phyloP scores from a whole-genome alignment of 2,113 vertebrate species.

The Istiophorus platypterus region DNA sequence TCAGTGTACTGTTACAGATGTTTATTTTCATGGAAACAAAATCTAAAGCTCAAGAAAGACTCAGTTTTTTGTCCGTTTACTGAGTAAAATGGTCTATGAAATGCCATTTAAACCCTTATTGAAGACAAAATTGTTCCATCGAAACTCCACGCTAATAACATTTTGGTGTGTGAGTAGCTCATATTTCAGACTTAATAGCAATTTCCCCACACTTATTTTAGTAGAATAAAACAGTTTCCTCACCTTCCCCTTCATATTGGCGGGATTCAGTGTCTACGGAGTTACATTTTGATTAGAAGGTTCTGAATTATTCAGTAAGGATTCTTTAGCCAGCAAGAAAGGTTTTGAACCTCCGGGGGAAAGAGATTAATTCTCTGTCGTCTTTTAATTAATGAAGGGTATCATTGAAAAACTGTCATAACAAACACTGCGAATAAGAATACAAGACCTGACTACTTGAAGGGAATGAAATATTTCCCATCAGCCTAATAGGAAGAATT shows the following conservation, averaged over 20 bases:
- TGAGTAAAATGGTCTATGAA: constrained; percentile 6
- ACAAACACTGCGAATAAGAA: too few relatives aligned
- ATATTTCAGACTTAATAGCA: constrained; percentile 41
- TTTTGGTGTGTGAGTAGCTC: constrained; percentile 32
- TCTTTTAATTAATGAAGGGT: too few relatives aligned
- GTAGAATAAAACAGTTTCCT: constrained; percentile 4
- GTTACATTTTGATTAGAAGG: constrained; percentile 13
- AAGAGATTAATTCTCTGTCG: too few relatives aligned
- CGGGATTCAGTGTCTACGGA: background rate
- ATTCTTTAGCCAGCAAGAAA: background rate
- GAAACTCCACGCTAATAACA: constrained; percentile 36
- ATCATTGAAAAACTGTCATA: too few relatives aligned
- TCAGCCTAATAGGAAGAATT: background rate
- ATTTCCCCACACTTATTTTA: constrained; percentile 30
- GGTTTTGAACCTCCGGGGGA: too few relatives aligned
- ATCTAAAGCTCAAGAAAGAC: background rate
- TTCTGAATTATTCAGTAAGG: background rate
- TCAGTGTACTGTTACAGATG: background rate
- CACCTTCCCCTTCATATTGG: constrained; percentile 17
- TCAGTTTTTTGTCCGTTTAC: constrained; percentile 8
- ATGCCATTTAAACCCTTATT: constrained; percentile 19
- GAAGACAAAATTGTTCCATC: constrained; percentile 32
- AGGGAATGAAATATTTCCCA: background rate
- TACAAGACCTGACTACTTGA: too few relatives aligned
- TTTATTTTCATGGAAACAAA: constrained; percentile 4